Evolutionary conservation across 64 coral and sea anemone species (phyloP), one percentile per base, ranked within the genome.

Genomic region (Pocillopora damicornis): DNA sequence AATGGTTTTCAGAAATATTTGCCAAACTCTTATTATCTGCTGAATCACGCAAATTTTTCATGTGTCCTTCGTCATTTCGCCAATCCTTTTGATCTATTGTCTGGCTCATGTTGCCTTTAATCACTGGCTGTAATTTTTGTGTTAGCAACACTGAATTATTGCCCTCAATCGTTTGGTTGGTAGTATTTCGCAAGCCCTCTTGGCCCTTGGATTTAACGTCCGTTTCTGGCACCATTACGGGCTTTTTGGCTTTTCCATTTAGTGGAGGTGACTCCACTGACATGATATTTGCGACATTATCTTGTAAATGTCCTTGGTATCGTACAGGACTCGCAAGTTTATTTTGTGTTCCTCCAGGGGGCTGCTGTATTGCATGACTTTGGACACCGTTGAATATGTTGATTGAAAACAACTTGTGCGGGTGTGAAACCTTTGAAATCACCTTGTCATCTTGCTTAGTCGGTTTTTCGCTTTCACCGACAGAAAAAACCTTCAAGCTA

Each of bases 361-460:
- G 0, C 67, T 68, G 18, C 7, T 68, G 18, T 68, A 23, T 20
- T 20, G 65, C 23, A 4, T 20, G 65, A 22, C 16, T 13, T 18
- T 67, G 62, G 22, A 18, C 61, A 1, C 63, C 37, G 25, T 85
- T 56, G 37, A 85, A 76, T 45, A 83, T 77, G 37, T 82, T 76
- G 10, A 90, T 63, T 57, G 73, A 79, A 22, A 73, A 73, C 58
- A 80, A 9, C 35, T 89, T 87, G 37, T 75, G 75, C 8, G 71
- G 86, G 13, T 35, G 61, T 2, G 15, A 13, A 2, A 15, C 34
- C 2, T 76, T 58, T 15, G 22, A n/a, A 35, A 12, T 22, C 11
- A 15, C 34, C 58, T 62, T 87, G 13, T 16, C 30, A 59, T 87
- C 16, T 20, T 23, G 11, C 35, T 73, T 73, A 20, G 58, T 37